A percentile compares a stretch with the other conserved stretches of the same genome.
Conservation (phyloP, 2,888 invertebrate species). For the Tuta absoluta region DNA sequence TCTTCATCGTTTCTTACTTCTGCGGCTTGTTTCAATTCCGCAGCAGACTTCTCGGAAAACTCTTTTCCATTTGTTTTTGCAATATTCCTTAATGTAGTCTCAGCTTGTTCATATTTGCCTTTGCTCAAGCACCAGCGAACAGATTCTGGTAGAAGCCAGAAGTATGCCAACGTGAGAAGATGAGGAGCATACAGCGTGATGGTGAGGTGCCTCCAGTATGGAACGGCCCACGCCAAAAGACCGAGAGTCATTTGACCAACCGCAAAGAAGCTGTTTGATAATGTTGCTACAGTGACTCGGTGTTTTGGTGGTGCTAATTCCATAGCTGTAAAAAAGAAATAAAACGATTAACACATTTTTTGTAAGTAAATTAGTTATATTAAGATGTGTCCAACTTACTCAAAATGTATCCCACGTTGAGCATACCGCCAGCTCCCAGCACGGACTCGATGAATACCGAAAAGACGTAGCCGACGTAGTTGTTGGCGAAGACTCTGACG, state of each 20-base stretch:
- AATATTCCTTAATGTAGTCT: conserved; percentile 37
- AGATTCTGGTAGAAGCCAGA: conserved; percentile 83
- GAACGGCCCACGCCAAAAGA: conserved; percentile 77
- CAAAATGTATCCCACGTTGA: conserved; percentile 86
- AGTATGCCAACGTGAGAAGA: conserved; percentile 79
- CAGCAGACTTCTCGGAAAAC: conserved; percentile 59
- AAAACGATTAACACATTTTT: not conserved
- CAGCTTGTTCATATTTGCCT: conserved; percentile 79
- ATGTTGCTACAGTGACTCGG: conserved; percentile 3
- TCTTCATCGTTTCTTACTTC: not conserved
- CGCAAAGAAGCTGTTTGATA: conserved; percentile 9
- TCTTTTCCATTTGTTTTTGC: conserved; percentile 18
- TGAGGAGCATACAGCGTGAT: conserved; percentile 83
- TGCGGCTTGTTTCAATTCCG: conserved; percentile 44
- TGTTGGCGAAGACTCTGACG: conserved; percentile 79
- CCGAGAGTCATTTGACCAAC: not conserved
- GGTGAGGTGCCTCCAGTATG: conserved; percentile 83
- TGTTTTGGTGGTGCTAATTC: conserved; percentile 75
- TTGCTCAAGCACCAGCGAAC: conserved; percentile 85
- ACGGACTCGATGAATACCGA: conserved; percentile 86
- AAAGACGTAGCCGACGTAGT: conserved; percentile 83
- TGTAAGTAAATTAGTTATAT: not conserved
- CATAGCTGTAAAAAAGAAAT: conserved; percentile 55
- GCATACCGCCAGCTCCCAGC: conserved; percentile 83
- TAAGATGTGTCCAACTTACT: conserved; percentile 35